phyloP scores from a whole-genome alignment of 2,113 vertebrate species.

The Baryphthengus martii region DNA sequence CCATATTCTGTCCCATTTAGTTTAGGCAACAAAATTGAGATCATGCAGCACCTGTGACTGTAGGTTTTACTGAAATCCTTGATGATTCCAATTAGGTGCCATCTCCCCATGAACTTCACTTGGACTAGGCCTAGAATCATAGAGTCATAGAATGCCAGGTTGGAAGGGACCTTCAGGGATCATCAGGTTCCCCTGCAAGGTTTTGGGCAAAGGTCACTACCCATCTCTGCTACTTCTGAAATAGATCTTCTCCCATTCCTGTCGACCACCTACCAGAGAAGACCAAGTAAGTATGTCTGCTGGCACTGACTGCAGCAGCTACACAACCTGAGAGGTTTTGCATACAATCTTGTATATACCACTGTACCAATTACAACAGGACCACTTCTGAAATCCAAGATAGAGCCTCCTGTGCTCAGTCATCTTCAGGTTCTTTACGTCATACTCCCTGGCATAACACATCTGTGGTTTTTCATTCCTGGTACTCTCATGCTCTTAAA shows the following conservation, averaged over 20 bases:
- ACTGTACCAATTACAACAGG: neutral
- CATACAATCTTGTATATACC: no score
- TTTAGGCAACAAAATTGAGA: neutral
- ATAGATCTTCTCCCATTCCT: neutral
- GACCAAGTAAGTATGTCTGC: neutral
- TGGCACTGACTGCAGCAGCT: neutral
- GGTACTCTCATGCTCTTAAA: neutral
- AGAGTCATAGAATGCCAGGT: no score
- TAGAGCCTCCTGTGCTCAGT: neutral
- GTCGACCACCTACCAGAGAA: neutral
- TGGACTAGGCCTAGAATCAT: no score
- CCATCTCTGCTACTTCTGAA: neutral
- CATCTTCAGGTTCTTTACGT: neutral
- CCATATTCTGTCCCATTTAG: neutral
- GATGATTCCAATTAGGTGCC: neutral
- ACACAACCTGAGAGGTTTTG: neutral
- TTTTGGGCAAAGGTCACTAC: neutral
- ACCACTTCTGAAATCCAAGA: neutral
- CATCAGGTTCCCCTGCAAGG: neutral
- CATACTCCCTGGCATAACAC: neutral
- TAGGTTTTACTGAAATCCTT: neutral
- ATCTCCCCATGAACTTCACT: neutral
- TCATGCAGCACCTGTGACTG: neutral
- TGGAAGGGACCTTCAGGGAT: no score
- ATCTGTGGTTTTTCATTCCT: neutral